Evolutionary conservation across 2,113 vertebrate species (phyloP).

Genomic region (Leptobrachium ailaonicum): DNA sequence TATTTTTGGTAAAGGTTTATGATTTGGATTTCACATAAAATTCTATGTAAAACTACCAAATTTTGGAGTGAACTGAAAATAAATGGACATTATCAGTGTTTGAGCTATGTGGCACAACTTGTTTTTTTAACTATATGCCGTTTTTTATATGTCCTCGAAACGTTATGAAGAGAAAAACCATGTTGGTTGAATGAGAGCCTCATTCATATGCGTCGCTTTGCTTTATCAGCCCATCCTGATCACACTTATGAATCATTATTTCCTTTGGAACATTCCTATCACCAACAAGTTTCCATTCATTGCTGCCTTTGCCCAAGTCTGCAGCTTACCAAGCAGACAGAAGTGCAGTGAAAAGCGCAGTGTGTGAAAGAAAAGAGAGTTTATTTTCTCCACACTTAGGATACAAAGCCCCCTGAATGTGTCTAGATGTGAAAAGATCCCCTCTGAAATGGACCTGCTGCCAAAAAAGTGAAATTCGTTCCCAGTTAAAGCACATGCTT

Average conservation of each 20-base stretch:
- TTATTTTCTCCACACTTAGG: background rate
- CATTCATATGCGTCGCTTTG: background rate
- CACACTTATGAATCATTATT: background rate
- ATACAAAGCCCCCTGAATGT: background rate
- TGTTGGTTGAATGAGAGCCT: background rate
- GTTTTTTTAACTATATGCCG: too few relatives aligned
- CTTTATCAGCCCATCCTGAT: background rate
- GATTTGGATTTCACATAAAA: too few relatives aligned
- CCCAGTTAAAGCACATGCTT: conserved; percentile 2
- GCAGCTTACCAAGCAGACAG: background rate
- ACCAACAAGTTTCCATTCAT: conserved; percentile 21
- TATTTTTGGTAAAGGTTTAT: too few relatives aligned
- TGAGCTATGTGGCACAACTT: too few relatives aligned
- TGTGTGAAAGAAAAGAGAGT: conserved; percentile 1
- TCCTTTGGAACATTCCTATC: conserved; percentile 12
- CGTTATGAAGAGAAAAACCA: too few relatives aligned
- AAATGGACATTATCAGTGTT: too few relatives aligned
- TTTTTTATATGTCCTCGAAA: too few relatives aligned
- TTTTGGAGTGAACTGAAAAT: too few relatives aligned
- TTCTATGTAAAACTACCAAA: too few relatives aligned
- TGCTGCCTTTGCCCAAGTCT: background rate
- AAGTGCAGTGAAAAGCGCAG: background rate
- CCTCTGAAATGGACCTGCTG: background rate
- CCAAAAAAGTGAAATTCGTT: conserved; percentile 18
- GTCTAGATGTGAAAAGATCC: background rate